Base-by-base conservation (phyloP, 1,140 invertebrate species). In the Colletes latitarsis region DNA sequence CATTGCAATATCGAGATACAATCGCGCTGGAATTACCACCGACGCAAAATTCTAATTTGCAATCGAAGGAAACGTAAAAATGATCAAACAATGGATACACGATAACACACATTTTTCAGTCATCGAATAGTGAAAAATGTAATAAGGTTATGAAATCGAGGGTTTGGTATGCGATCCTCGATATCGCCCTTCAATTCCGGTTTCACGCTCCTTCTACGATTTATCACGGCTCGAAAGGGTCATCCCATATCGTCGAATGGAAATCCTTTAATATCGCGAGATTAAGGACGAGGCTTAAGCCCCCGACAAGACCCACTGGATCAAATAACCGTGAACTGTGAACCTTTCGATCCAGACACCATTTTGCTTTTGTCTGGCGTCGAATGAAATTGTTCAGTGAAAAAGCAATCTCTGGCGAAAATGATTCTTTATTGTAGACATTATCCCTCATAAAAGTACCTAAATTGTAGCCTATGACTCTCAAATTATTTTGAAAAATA, bases 201-300 rank as follows among this genome's bases (percentile, higher is more conserved):
- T 75, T 12, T 30, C 62, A 14, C 49, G n/a, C 43, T 39, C 43
- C 39, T 41, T 14, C 10, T 19, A 41, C 41, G n/a, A 17, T 6
- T n/a, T 17, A 15, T 49, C 30, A 55, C 6, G 30, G 49, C 67
- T 5, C 19, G 21, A 70, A 21, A 68, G 76, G 63, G 76, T 72
- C 76, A 78, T 78, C 76, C 43, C 39, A 39, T 78, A 72, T 72
- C 49, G 46, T n/a, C 76, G 57, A 62, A 63, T 78, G 57, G 46
- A 78, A 72, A 78, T 78, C 76, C 76, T 78, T 78, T 78, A 72
- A 78, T 72, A 72, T 78, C 68, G n/a, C 19, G 39, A 71, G 68
- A 78, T 78, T 39, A 57, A 63, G 75, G 21, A 77, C 66, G 62
- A 9, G 55, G 75, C 43, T 77, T 70, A 77, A 69, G 9, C 66